Base-by-base conservation (phyloP, 2,113 vertebrate genomes). In the Tetraodon nigroviridis region DNA sequence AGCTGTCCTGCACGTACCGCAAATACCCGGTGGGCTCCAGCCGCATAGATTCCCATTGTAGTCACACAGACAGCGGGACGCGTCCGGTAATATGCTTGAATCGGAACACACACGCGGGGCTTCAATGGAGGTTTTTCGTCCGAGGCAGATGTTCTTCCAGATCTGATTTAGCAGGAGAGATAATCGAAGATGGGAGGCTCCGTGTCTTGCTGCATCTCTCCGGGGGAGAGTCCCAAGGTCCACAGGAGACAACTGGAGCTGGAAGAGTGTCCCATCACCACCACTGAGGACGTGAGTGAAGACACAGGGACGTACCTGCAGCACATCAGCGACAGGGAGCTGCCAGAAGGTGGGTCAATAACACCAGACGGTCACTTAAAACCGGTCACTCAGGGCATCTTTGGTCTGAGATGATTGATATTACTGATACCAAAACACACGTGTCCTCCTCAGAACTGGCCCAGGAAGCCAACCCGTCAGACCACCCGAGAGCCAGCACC, bases 401-500 rank as follows among this genome's bases (percentile, higher is more conserved):
- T 37, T 37, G 32, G 32, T 37, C 12, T 10, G 2, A 11, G 10
- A 37, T 37, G 12, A 11, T 37, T 11, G 3, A 27, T 27, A 27
- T 17, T 13, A 15, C 42, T 44, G 42, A 17, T 44, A 37, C 32
- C 10, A 37, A 4, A 37, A 37, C 11, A 0, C 6, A 13, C 64
- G 2, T 0, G 18, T 81, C 67, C 90, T 81, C 7, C 85, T 3
- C 15, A 99, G 96, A 99, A 79, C 77, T 98, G 81, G 93, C 93
- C 46, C 90, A 93, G 59, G 94, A 97, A 85, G 93, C 93, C 51
- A 98, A 99, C 84, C 96, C 96, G 52, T 99, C 96, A 12, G 96
- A 98, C 85, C 94, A 98, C 71, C 92, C 96, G 61, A 89, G 93
- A 83, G 94, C 95, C 86, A 98, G 94, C 92, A 98, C 96, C 83